phyloP scores from a whole-genome alignment of 2,888 invertebrate genomes.

The Dimorphilus gyrociliatus region DNA sequence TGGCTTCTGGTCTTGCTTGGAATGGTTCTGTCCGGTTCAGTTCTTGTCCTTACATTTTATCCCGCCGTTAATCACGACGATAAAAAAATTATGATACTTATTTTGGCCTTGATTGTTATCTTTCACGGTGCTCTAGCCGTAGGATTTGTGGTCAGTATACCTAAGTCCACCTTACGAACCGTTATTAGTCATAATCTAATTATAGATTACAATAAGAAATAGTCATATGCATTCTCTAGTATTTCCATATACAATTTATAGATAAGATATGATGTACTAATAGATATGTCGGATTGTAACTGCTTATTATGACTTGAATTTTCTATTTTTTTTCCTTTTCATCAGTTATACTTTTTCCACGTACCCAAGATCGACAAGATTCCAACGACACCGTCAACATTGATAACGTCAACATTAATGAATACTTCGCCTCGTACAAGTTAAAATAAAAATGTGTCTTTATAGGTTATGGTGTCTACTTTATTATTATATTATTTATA shows the following conservation, averaged over 20 bases:
- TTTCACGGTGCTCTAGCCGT: conserved; percentile 64
- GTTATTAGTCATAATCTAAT: conserved; percentile 6
- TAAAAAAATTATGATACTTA: conserved; percentile 45
- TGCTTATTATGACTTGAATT: no score
- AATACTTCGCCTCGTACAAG: no score
- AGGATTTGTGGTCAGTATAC: conserved; percentile 56
- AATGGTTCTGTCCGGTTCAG: conserved; percentile 65
- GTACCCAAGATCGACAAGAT: conserved; percentile 11
- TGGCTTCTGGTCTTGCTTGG: conserved; percentile 71
- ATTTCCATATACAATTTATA: no score
- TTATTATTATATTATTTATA: no score
- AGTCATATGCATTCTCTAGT: no score
- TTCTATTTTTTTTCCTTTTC: conserved; percentile 6
- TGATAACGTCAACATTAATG: no score
- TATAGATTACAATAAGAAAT: no score
- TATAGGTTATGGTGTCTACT: no score
- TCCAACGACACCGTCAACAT: conserved; percentile 6
- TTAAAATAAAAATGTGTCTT: no score
- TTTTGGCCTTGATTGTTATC: conserved; percentile 50
- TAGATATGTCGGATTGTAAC: no score
- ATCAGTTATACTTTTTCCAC: conserved; percentile 24
- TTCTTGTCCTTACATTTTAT: conserved; percentile 62
- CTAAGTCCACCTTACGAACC: no score
- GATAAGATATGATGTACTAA: no score
- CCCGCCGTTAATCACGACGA: conserved; percentile 49